Base-by-base conservation (phyloP, 2,113 vertebrate genomes). In the Carassius carassius region DNA sequence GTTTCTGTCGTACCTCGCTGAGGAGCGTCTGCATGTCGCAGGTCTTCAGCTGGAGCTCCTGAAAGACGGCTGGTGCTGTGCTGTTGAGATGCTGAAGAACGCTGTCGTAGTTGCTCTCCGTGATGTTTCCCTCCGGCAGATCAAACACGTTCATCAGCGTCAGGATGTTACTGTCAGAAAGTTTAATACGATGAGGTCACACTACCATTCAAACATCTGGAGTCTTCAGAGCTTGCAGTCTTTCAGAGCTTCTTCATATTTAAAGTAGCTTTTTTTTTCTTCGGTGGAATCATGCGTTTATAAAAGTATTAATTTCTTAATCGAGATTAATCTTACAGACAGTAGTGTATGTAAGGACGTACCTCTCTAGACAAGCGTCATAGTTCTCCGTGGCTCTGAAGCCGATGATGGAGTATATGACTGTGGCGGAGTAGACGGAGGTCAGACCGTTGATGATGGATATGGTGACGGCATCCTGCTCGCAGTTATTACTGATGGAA, bases 391-490 rank as follows among this genome's bases (percentile, higher is more conserved):
- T 98, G 86, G 98, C 97, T 2, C 98, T 96, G 94, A 99, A 99
- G 81, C 98, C 98, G 0, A 99, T 99, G 92, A 99, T 96, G 85
- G 97, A 97, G 72, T 99, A 99, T 83, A 99, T 95, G 49, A 99
- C 97, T 0, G 96, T 98, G 8, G 98, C 98, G 0, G 97, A 95
- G 2, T 96, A 99, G 73, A 99, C 85, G 0, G 98, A 99, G 0
- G 98, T 99, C 93, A 96, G 95, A 58, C 97, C 98, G 0, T 99
- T 99, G 89, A 99, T 96, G 85, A 98, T 19, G 10, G 98, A 98
- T 86, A 99, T 96, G 0, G 96, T 94, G 72, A 99, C 81, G 0
- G 98, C 95, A 14, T 99, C 98, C 91, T 89, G 94, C 92, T 99
- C 97, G 72, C 97, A 99, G 89, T 99, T 98, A 90, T 99, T 99